Percentiles rank a stretch among this genome's conserved stretches.
Conservation (phyloP, 2,888 invertebrate genomes). For the Crocallis elinguaria region DNA sequence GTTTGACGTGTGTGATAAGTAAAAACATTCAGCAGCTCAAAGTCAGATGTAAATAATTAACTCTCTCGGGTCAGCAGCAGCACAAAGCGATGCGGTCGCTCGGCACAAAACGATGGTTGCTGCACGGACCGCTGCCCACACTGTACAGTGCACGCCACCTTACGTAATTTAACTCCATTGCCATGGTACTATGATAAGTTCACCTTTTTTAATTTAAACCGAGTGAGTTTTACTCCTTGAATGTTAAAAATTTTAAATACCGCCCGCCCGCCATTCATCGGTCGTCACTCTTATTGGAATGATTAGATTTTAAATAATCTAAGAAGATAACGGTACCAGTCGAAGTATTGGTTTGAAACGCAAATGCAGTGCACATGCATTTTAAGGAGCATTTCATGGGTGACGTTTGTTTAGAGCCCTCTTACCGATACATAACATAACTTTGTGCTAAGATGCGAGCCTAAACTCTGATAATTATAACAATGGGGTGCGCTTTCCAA, state of each 20-base stretch:
- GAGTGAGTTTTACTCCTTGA: not conserved
- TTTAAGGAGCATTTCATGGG: too few species aligned
- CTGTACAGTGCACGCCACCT: slow-evolving; percentile 53
- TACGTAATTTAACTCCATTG: slow-evolving; percentile 62
- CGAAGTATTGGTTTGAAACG: too few species aligned
- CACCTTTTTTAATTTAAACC: not conserved
- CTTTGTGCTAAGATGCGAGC: not conserved
- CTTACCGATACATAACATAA: not conserved
- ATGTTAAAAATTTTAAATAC: too few species aligned
- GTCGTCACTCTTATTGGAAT: too few species aligned
- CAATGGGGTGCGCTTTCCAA: not conserved
- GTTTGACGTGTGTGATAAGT: too few species aligned
- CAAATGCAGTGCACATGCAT: too few species aligned
- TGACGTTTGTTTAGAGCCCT: too few species aligned
- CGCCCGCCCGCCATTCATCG: too few species aligned
- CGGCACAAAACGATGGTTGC: slow-evolving; percentile 60
- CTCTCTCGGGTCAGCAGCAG: slow-evolving; percentile 26
- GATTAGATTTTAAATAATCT: too few species aligned
- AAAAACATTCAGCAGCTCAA: slow-evolving; percentile 5
- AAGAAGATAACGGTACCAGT: too few species aligned
- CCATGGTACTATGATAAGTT: slow-evolving; percentile 20
- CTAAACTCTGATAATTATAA: not conserved
- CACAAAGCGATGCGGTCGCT: slow-evolving; percentile 39
- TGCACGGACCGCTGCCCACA: slow-evolving; percentile 64
- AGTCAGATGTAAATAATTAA: slow-evolving; percentile 11